Base-by-base conservation (phyloP, 2,113 vertebrate genomes). In the Etia nguti region DNA sequence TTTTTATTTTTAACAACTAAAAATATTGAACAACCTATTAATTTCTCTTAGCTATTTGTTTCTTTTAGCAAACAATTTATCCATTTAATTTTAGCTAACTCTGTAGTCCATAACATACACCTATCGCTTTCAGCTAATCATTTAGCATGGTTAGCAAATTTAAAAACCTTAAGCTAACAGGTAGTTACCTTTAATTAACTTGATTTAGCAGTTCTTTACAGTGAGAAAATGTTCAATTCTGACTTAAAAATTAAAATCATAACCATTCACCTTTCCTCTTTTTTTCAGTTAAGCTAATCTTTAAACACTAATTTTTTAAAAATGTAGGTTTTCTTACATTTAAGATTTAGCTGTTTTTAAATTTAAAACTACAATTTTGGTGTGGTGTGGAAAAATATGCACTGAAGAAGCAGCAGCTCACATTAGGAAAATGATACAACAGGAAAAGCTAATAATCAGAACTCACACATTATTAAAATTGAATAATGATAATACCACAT, bases 201-300 rank as follows among this genome's bases (percentile, higher is more conserved):
- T 70, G n/a, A 9, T 24, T 70, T 70, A 41, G 24, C 36, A 1
- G n/a, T 70, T 70, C n/a, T 6, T 70, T 70, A 70, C 60, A 22
- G 20, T 65, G 34, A 65, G 60, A 65, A 65, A 38, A 65, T 38
- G 6, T 65, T 38, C 4, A 13, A 65, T 38, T 65, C 20, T 13
- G 34, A 65, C 60, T 65, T 38, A 22, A 0, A 38, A 38, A 22
- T 1, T 0, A 4, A 65, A 65, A 2, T 38, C 6, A n/a, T 38
- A 34, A 65, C 38, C 10, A 13, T 68, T 13, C 26, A 18, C 56
- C 15, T 60, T 10, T 56, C 7, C 9, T 34, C 29, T n/a, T 65
- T 65, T 70, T 70, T 43, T 10, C 3, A 31, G n/a, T 31, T 31
- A 31, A 31, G 29, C 4, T 29, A 4, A 29, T 29, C 29, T 29